Conservation (phyloP, 2,888 invertebrate genomes). For the Drosophila testacea region DNA sequence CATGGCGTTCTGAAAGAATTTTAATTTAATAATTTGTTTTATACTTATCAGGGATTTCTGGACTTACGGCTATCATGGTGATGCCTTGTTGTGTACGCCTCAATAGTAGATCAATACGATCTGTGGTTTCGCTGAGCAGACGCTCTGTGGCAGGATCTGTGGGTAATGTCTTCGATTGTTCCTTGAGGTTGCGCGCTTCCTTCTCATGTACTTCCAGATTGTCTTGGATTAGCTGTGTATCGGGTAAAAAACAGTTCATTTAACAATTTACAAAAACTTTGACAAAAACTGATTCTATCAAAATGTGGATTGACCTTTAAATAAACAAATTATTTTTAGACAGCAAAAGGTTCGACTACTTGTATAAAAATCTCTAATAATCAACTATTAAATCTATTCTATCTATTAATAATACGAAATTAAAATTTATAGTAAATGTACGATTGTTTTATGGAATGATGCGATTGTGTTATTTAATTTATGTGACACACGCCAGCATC, state of each 20-base stretch:
- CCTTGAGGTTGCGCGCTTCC: conserved; percentile 88
- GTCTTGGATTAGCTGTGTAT: conserved; percentile 88
- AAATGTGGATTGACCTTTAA: conserved; percentile 9
- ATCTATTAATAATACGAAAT: conserved; percentile 19
- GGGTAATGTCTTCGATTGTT: conserved; percentile 87
- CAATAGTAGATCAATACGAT: conserved; percentile 88
- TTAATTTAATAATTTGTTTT: too few relatives aligned
- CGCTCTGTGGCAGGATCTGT: conserved; percentile 88
- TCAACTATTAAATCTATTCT: conserved; percentile 19
- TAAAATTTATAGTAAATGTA: conserved; percentile 49
- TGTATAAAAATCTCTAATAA: conserved; percentile 35
- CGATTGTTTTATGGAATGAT: conserved; percentile 79
- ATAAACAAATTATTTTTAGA: conserved; percentile 28
- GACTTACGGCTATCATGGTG: conserved; percentile 85
- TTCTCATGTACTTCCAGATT: conserved; percentile 90
- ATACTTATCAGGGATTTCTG: background rate
- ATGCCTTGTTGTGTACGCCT: conserved; percentile 90
- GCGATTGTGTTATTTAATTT: conserved; percentile 74
- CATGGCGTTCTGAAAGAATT: conserved; percentile 86
- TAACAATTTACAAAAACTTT: conserved; percentile 32
- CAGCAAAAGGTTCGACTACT: conserved; percentile 53
- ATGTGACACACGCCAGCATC: conserved; percentile 79
- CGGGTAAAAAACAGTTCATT: conserved; percentile 31
- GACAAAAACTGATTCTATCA: conserved; percentile 1
- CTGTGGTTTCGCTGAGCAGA: conserved; percentile 86